Conservation (phyloP, 2,888 invertebrate genomes). For the Priocnemis perturbator region DNA sequence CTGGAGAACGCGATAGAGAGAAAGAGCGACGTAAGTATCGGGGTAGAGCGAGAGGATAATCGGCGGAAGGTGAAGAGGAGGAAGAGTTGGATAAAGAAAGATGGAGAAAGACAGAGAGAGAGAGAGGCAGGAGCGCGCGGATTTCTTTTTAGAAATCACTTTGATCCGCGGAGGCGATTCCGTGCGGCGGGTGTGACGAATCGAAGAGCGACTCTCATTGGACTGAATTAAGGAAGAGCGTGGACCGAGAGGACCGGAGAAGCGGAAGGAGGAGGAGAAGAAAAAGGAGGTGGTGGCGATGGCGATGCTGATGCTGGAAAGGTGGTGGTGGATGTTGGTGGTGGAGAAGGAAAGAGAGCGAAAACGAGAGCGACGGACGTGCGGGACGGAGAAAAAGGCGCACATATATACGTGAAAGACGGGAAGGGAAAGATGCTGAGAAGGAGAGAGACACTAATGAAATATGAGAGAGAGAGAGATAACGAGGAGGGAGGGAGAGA, state of each 20-base stretch:
- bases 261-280: conserved; percentile 51
- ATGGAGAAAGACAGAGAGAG: background rate
- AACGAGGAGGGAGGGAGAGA: conserved; percentile 27
- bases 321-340: conserved; percentile 9
- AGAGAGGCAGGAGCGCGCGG: background rate
- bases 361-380: conserved; percentile 16
- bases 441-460: conserved; percentile 10
- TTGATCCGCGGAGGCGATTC: conserved; percentile 6
- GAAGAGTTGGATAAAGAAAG: background rate
- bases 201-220: conserved; percentile 68
- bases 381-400: conserved; percentile 25
- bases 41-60: conserved; percentile 1
- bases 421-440: conserved; percentile 44
- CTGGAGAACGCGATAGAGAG: conserved; percentile 8
- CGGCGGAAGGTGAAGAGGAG: conserved; percentile 4
- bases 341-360: conserved; percentile 1
- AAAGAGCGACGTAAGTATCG: background rate
- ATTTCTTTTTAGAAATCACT: conserved; percentile 11
- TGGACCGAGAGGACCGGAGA: conserved; percentile 63
- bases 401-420: background rate
- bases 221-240: conserved; percentile 71
- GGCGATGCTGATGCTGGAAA: conserved; percentile 46
- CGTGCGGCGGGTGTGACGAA: conserved; percentile 54
- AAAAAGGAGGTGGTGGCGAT: conserved; percentile 55
- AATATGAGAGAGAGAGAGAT: conserved; percentile 29